These are phyloP conservation scores for Valencia hispanica DNA, from an alignment of 2,797 vertebrate genomes.

Conservation along the genomic window DNA sequence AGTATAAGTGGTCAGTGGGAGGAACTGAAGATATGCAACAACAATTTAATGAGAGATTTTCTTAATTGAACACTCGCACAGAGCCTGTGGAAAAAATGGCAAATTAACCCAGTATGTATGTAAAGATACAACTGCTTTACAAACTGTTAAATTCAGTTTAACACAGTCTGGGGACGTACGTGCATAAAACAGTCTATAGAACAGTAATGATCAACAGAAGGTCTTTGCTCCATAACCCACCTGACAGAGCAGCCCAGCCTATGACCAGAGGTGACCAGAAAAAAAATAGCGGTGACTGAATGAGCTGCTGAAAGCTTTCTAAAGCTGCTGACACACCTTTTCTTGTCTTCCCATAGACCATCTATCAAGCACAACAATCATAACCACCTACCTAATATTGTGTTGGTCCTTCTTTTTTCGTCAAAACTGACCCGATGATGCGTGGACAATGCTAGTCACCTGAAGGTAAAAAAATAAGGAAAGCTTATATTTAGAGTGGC, in stretches of 20 bases:
- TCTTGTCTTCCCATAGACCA: background rate
- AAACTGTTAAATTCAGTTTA: constrained; percentile 24
- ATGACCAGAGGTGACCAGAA: background rate
- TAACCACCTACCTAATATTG: no score
- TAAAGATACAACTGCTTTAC: constrained; percentile 4
- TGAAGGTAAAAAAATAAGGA: no score
- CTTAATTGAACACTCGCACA: no score
- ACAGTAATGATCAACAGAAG: background rate
- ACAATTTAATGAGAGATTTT: background rate
- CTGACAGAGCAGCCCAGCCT: background rate
- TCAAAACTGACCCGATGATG: no score
- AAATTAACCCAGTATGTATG: background rate
- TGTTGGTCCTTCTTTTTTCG: no score
- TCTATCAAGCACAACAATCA: no score
- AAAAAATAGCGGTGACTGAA: background rate
- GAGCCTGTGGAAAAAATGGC: background rate
- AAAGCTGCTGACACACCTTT: background rate
- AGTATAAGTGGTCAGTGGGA: background rate
- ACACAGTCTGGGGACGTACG: constrained; percentile 1
- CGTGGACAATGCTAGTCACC: no score
- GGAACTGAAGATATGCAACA: background rate
- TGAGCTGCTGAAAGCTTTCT: background rate
- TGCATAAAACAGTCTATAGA: background rate
- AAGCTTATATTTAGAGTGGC: no score
- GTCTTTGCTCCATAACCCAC: background rate